Conservation (phyloP, 92 coral and sea anemone species). For the Palythoa heliodiscus region DNA sequence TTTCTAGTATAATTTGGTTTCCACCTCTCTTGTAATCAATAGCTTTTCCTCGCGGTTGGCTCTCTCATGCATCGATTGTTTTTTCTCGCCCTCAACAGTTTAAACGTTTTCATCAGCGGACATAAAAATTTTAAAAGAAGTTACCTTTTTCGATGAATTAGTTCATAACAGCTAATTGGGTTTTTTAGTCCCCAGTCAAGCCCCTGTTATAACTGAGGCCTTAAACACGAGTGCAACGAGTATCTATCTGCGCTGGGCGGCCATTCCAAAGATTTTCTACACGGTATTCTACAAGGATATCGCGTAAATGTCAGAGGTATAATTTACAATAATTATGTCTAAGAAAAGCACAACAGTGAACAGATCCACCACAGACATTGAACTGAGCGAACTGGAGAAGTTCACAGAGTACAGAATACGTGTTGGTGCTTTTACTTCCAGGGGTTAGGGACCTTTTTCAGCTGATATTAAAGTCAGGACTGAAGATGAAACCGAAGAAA, state of each 20-base stretch:
- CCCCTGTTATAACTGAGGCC: constrained; percentile 4
- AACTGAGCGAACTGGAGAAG: constrained; percentile 4
- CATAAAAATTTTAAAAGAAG: neutral
- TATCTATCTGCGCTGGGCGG: constrained; percentile 16
- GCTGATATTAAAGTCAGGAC: constrained; percentile 22
- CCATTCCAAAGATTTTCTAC: constrained; percentile 8
- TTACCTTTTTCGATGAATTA: too few relatives aligned
- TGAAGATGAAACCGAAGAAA: neutral
- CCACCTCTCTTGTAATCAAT: too few relatives aligned
- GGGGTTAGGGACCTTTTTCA: constrained; percentile 29
- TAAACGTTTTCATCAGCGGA: neutral
- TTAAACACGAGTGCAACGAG: constrained; percentile 14
- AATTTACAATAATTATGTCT: neutral
- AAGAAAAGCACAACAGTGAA: neutral
- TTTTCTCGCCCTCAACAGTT: too few relatives aligned
- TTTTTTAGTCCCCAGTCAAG: constrained; percentile 15
- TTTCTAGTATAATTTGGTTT: too few relatives aligned
- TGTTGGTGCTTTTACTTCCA: constrained; percentile 23
- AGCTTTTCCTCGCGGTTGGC: too few relatives aligned
- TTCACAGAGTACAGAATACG: constrained; percentile 28
- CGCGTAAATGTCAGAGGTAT: neutral
- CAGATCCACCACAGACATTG: neutral
- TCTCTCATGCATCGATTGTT: too few relatives aligned
- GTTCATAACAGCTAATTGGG: neutral
- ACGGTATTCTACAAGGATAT: constrained; percentile 32